Evolutionary conservation across 2,888 invertebrate species (phyloP).

Genomic region (Parasteatoda lunata): DNA sequence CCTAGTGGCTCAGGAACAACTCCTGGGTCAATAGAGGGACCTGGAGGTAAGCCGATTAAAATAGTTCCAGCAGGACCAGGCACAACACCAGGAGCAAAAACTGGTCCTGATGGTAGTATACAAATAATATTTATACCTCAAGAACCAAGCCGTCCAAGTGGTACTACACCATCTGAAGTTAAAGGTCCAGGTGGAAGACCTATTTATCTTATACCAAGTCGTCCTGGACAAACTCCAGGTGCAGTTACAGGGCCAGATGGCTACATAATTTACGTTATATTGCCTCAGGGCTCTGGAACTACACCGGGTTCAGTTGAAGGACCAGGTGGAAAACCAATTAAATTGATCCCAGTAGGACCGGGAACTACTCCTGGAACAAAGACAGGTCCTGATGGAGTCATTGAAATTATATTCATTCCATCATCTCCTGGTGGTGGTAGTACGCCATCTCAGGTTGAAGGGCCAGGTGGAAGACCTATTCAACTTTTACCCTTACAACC

Average conservation of each 20-base stretch:
- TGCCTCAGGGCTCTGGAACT: not conserved
- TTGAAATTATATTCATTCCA: not conserved
- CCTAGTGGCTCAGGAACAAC: slow-evolving; percentile 4
- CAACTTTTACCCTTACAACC: not conserved
- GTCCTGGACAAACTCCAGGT: slow-evolving; percentile 1
- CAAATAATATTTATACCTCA: not conserved
- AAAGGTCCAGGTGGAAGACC: not conserved
- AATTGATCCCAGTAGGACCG: not conserved
- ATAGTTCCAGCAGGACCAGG: slow-evolving; percentile 23
- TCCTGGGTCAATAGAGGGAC: slow-evolving; percentile 1
- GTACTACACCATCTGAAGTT: slow-evolving; percentile 3
- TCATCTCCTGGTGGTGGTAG: not conserved
- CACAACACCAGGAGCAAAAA: slow-evolving; percentile 10
- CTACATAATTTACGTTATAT: not conserved
- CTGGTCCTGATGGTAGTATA: slow-evolving; percentile 10
- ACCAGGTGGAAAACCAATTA: slow-evolving; percentile 22
- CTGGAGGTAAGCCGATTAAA: slow-evolving; percentile 11
- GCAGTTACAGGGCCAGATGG: slow-evolving; percentile 5
- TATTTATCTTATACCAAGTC: not conserved
- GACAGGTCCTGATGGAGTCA: not conserved
- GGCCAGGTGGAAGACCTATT: not conserved
- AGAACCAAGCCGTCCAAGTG: not conserved
- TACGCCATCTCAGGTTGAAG: not conserved
- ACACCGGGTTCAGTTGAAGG: slow-evolving; percentile 28
- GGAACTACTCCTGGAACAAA: not conserved